These are phyloP conservation scores for Mirounga angustirostris DNA, from an alignment of 2,113 vertebrate genomes.

Conservation along the genomic window DNA sequence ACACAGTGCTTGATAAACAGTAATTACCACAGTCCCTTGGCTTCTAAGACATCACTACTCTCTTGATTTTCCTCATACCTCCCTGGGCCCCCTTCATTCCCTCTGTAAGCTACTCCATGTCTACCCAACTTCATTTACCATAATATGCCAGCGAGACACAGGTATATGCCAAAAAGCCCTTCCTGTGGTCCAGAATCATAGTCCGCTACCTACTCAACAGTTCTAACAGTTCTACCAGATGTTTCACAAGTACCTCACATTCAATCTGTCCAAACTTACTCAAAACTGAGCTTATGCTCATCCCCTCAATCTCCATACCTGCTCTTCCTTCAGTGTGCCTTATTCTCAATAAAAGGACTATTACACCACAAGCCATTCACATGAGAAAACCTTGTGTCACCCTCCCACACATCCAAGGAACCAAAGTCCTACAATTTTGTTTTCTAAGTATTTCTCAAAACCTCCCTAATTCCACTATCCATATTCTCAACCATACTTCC, in stretches of 20 bases:
- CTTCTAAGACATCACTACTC: background rate
- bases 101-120: background rate
- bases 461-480: background rate
- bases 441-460: constrained; percentile 28
- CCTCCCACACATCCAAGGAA: background rate
- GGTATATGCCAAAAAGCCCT: background rate
- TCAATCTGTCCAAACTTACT: background rate
- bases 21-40: background rate
- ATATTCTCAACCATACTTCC: background rate
- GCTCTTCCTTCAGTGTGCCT: constrained; percentile 17
- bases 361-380: background rate
- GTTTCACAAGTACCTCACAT: background rate
- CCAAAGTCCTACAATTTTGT: background rate
- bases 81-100: background rate
- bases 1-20: background rate
- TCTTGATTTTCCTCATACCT: background rate
- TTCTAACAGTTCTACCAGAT: background rate
- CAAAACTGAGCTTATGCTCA: background rate
- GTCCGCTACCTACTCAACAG: background rate
- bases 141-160: background rate
- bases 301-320: background rate
- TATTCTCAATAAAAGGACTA: background rate
- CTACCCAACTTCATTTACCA: background rate
- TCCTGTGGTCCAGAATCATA: background rate
- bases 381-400: background rate